Evolutionary conservation across 2,797 vertebrate genomes (phyloP).

Genomic region (Enteromius argenteus): DNA sequence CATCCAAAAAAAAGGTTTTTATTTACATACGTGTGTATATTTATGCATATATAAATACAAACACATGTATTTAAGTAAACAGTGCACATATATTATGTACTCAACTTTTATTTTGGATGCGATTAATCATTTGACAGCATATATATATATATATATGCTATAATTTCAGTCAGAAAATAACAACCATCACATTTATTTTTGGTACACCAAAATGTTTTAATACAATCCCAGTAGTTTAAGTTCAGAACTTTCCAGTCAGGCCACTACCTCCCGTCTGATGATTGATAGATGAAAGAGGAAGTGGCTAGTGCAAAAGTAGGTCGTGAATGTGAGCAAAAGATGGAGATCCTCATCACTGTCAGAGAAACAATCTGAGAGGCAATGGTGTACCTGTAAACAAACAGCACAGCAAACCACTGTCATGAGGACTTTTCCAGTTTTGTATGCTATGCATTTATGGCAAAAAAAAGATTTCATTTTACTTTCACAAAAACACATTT

Average conservation of each 20-base stretch:
- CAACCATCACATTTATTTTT: constrained; percentile 13
- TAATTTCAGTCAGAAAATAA: not conserved
- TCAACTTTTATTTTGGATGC: no score
- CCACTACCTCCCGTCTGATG: constrained; percentile 10
- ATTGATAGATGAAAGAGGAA: constrained; percentile 10
- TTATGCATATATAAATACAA: no score
- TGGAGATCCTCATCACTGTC: not conserved
- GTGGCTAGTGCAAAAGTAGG: constrained; percentile 69
- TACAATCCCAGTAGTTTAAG: constrained; percentile 1
- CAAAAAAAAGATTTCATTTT: not conserved
- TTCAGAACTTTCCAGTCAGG: constrained; percentile 1
- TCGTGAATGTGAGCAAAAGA: constrained; percentile 44
- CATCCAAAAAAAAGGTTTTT: no score
- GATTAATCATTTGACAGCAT: no score
- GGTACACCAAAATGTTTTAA: constrained; percentile 49
- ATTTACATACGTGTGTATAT: no score
- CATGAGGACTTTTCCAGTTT: not conserved
- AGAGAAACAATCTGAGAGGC: not conserved
- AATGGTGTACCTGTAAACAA: constrained; percentile 19
- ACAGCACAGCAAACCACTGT: not conserved
- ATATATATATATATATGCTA: no score
- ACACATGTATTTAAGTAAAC: no score
- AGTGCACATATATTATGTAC: no score
- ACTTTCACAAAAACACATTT: not conserved
- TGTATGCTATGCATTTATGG: no score